Conservation (phyloP, 2,888 invertebrate species). For the Neelides folsomi region DNA sequence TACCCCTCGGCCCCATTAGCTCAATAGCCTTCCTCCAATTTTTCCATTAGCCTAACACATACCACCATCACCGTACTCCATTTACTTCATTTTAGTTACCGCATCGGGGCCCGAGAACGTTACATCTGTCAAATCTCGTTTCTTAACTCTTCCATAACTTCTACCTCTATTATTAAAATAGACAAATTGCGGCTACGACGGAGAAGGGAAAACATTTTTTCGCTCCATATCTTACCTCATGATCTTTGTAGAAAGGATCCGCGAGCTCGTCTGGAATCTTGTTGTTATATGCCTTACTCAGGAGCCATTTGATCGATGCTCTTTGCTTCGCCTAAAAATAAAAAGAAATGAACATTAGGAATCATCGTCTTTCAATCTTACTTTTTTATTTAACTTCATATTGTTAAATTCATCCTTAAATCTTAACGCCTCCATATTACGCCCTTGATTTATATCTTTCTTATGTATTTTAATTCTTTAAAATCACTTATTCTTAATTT, state of each 20-base stretch:
- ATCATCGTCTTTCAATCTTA: background rate
- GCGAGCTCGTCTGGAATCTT: slow-evolving; percentile 77
- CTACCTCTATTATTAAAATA: background rate
- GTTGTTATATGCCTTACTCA: slow-evolving; percentile 91
- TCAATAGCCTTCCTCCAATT: background rate
- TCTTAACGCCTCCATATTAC: too few relatives aligned
- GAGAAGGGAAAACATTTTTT: background rate
- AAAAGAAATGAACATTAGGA: slow-evolving; percentile 28
- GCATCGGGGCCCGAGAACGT: background rate
- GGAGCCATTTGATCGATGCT: slow-evolving; percentile 90
- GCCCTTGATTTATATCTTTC: too few relatives aligned
- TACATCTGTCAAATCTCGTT: background rate
- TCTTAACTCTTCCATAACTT: background rate
- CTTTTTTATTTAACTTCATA: too few relatives aligned
- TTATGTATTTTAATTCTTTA: too few relatives aligned
- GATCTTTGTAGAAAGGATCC: slow-evolving; percentile 89
- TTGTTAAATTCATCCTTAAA: too few relatives aligned
- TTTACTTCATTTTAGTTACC: background rate
- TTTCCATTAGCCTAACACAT: background rate
- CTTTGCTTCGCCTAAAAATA: slow-evolving; percentile 83
- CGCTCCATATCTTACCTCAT: slow-evolving; percentile 54
- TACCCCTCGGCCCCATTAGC: background rate
- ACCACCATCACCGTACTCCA: slow-evolving; percentile 4
- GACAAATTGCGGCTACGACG: background rate
- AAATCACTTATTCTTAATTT: too few relatives aligned